These are phyloP conservation scores for Andrena camellia DNA, from an alignment of 2,888 invertebrate species.

Conservation along the genomic window DNA sequence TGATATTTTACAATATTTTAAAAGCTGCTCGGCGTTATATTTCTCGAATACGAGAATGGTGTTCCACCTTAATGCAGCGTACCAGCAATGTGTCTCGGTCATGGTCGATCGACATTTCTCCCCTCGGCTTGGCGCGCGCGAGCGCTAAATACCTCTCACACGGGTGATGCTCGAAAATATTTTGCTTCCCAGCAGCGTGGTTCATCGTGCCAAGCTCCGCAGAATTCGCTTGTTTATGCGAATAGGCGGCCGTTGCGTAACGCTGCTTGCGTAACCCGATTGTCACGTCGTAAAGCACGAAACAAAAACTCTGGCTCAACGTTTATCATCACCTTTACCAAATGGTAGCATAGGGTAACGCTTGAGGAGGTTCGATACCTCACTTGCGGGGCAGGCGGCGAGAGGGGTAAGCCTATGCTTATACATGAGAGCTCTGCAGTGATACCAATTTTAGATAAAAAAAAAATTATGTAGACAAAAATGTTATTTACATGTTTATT, in stretches of 20 bases:
- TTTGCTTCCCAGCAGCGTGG: conserved; percentile 28
- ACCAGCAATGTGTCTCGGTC: neutral
- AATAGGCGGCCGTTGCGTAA: conserved; percentile 46
- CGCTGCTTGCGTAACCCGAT: conserved; percentile 47
- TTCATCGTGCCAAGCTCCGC: conserved; percentile 53
- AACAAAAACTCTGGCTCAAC: conserved; percentile 5
- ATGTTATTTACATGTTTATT: no score
- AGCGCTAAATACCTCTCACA: conserved; percentile 20
- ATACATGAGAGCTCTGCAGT: no score
- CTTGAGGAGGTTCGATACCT: no score
- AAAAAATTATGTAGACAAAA: no score
- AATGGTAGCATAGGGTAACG: neutral
- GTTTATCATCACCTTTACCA: neutral
- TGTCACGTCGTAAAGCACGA: conserved; percentile 32
- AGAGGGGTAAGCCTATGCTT: no score
- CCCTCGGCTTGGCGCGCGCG: neutral
- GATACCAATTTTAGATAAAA: no score
- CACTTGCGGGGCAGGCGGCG: no score
- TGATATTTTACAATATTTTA: neutral
- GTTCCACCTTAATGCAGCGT: neutral
- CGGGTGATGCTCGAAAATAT: conserved; percentile 44
- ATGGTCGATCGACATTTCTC: conserved; percentile 3
- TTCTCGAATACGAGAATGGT: neutral
- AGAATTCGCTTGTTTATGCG: conserved; percentile 58
- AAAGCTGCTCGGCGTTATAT: neutral